Conservation (phyloP, 2,113 vertebrate genomes). For the Benitochromis conjunctus region DNA sequence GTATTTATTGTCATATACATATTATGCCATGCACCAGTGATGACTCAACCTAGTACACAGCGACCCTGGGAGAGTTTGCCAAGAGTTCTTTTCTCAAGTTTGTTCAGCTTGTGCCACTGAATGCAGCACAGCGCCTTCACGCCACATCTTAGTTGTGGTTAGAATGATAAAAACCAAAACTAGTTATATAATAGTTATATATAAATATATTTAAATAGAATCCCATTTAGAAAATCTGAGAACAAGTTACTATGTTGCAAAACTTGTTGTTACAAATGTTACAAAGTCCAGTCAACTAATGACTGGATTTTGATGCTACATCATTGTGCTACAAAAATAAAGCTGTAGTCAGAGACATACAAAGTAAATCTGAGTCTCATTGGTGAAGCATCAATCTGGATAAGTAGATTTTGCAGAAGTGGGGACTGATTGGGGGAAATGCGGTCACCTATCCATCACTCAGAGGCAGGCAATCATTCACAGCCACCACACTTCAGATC, state of each 20-base stretch:
- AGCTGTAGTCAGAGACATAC: background rate
- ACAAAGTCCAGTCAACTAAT: too few relatives aligned
- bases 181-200: too few relatives aligned
- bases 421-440: background rate
- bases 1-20: constrained; percentile 30
- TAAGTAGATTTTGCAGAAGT: background rate
- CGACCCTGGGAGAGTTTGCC: background rate
- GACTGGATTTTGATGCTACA: background rate
- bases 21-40: background rate
- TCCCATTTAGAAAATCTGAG: background rate
- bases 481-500: background rate
- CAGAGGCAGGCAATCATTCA: background rate
- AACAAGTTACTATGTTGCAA: background rate
- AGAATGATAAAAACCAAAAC: background rate
- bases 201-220: background rate
- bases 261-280: too few relatives aligned
- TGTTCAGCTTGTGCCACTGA: background rate
- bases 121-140: background rate
- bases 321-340: background rate
- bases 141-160: background rate
- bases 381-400: background rate
- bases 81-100: background rate
- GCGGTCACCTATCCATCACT: background rate
- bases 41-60: background rate
- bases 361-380: background rate